Base-by-base conservation (phyloP, 1,140 invertebrate genomes). In the Pseudomyrmex gracilis region DNA sequence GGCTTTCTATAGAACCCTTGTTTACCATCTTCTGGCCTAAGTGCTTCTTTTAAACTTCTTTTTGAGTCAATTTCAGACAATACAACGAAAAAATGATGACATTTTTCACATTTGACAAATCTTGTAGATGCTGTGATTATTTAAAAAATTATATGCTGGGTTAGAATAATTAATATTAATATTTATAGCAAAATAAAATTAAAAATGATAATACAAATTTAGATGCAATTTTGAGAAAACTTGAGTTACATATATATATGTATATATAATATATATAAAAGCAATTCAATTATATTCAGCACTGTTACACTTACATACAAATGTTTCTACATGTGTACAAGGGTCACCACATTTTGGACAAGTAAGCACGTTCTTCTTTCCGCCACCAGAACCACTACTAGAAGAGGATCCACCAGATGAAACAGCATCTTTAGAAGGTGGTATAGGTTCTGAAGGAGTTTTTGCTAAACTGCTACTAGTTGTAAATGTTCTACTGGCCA, bases 81-180 rank as follows among this genome's bases (percentile, higher is more conserved):
- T 13, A 99, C 98, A n/a, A 99, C 98, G 93, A 99, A 99, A 95
- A 99, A 99, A 94, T 99, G 98, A 94, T 99, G 98, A 93, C 99
- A 99, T 93, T 99, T 99, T 91, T 99, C 98, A 95, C 99, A 99
- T 94, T 99, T 99, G 5, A 99, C 98, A 95, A 99, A 99, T 88
- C 98, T 96, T 17, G 98, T 98, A 58, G 98, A 98, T 86, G 96
- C 96, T 97, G 66, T 43, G 34, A 45, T 71, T 34, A 60, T 71
- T 77, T 55, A 8, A 5, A 71, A 82, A 85, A 71, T 83, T 67
- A 98, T 51, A 51, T 84, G 96, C 96, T 97, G 66, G 15, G 1
- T 78, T 70, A 68, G 60, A 73, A 74, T 34, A 34, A 15, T 12
- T 61, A 51, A 60, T 8, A 82, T 63, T 63, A 82, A 7, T 71